Conservation (phyloP, 2,113 vertebrate species). For the Myrmecophaga tridactyla region DNA sequence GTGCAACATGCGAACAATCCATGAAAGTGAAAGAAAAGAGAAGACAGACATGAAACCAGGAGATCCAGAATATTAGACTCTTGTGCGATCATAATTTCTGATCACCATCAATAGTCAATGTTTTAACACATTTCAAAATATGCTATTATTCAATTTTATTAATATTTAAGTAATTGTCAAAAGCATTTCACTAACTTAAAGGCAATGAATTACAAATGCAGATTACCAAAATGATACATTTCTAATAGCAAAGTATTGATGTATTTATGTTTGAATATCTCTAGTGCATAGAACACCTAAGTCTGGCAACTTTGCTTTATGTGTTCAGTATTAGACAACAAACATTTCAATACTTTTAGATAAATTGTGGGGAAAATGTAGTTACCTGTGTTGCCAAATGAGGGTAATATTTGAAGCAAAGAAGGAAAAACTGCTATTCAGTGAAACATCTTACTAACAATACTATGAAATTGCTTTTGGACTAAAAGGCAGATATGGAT, state of each 20-base stretch:
- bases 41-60: neutral
- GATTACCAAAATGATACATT: too few relatives aligned
- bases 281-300: too few relatives aligned
- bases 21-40: neutral
- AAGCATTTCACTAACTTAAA: too few relatives aligned
- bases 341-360: neutral
- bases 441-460: neutral
- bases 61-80: neutral
- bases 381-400: neutral
- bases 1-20: neutral
- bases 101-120: neutral
- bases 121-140: neutral
- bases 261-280: too few relatives aligned
- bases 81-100: neutral
- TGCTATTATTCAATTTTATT: too few relatives aligned
- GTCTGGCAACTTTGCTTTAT: too few relatives aligned
- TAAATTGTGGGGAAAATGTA: neutral
- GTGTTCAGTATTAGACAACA: neutral
- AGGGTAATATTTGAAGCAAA: neutral
- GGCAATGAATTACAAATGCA: too few relatives aligned
- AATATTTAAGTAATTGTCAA: too few relatives aligned
- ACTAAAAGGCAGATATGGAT: neutral
- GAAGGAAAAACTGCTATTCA: neutral
- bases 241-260: too few relatives aligned
- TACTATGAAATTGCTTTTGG: neutral